phyloP scores from a whole-genome alignment of 2,113 vertebrate genomes.

The Oreocharis arfaki region DNA sequence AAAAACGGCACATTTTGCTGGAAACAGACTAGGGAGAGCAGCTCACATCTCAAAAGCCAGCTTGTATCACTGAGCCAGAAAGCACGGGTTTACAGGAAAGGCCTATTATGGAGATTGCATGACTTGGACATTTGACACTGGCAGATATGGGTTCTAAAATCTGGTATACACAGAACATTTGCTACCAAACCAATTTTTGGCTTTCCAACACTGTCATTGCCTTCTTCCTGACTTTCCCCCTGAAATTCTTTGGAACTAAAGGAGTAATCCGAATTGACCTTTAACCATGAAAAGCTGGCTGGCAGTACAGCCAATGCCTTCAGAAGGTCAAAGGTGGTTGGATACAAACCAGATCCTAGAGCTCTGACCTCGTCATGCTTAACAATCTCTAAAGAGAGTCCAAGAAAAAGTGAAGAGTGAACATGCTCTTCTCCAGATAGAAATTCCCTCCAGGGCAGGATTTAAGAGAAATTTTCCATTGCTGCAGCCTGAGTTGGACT shows the following conservation, averaged over 20 bases:
- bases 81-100: not conserved
- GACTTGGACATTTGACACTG: slow-evolving; percentile 3
- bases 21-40: not conserved
- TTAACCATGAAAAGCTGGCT: slow-evolving; percentile 7
- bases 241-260: not conserved
- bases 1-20: not conserved
- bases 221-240: not conserved
- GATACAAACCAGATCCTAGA: slow-evolving; percentile 28
- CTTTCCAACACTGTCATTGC: not conserved
- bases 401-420: slow-evolving; percentile 11
- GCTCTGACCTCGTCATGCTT: not conserved
- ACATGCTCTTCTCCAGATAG: not conserved
- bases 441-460: slow-evolving; percentile 8
- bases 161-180: not conserved
- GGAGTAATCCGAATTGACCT: slow-evolving; percentile 6
- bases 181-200: slow-evolving; percentile 1
- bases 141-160: not conserved
- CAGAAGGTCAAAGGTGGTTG: not conserved
- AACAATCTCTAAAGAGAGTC: not conserved
- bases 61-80: not conserved
- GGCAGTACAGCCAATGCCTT: not conserved
- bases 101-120: not conserved
- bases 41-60: not conserved
- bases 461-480: slow-evolving; percentile 32
- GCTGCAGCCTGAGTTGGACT: not conserved